Evolutionary conservation across 2,888 invertebrate genomes (phyloP).

Genomic region (Lumbricus terrestris): DNA sequence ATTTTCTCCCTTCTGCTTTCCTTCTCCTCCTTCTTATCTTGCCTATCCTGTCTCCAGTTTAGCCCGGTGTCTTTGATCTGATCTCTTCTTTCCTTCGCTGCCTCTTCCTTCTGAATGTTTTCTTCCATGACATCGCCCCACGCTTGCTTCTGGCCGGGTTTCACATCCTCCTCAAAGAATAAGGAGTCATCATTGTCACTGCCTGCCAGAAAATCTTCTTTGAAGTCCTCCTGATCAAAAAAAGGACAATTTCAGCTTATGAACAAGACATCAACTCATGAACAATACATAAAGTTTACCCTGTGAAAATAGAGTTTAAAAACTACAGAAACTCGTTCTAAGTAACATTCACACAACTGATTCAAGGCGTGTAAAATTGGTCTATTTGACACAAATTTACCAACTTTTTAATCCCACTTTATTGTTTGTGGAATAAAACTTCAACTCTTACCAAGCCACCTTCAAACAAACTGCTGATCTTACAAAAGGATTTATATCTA

Average conservation of each 20-base stretch:
- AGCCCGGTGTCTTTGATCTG: neutral
- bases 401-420: too few species aligned
- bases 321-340: too few species aligned
- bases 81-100: constrained; percentile 18
- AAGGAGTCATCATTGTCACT: neutral
- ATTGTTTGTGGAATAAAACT: neutral
- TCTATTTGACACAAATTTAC: too few species aligned
- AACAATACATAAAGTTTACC: neutral
- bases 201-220: neutral
- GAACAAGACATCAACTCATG: too few species aligned
- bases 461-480: neutral
- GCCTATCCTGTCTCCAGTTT: neutral
- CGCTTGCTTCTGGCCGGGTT: neutral
- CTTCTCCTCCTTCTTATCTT: neutral
- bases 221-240: neutral
- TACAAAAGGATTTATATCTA: neutral
- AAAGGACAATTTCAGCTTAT: neutral
- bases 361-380: too few species aligned
- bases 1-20: neutral
- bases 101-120: neutral
- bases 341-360: too few species aligned
- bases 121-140: constrained; percentile 14
- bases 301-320: neutral
- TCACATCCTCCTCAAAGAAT: neutral
- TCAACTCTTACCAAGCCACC: neutral